Base-by-base conservation (phyloP, 2,888 invertebrate genomes). In the Sphaeridia pumilis region DNA sequence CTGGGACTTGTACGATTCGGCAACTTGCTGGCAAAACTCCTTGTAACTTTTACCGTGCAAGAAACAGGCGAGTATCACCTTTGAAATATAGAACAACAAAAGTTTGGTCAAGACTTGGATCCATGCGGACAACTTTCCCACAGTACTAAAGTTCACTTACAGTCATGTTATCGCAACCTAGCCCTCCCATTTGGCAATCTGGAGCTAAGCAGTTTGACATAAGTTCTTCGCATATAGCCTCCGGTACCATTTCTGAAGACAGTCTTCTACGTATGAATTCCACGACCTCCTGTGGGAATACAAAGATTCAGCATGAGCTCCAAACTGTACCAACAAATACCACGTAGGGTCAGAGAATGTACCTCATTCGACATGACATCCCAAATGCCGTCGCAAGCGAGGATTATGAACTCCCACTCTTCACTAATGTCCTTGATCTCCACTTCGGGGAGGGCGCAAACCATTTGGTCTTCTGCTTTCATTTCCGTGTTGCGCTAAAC, bases 301-400 rank as follows among this genome's bases (percentile, higher is more conserved):
- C 3, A 49, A 4, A 25, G 12, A n/a, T n/a, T n/a, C n/a, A n/a
- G n/a, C n/a, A 44, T 24, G 12, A 7, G 20, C 12, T 17, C 17
- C 12, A 17, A 41, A n/a, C 17, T 41, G 7, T 20, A 7, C 7
- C n/a, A 7, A 17, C 7, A 7, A 41, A 41, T 20, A 41, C 12
- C 12, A 10, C 17, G 10, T 22, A 5, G 7, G 26, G 22, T 44
- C n/a, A 44, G 17, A 41, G 7, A 20, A 41, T 67, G 66, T 65
- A 78, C 80, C 74, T 88, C 84, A 71, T 89, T 95, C 46, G 83
- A 86, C 76, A 98, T 78, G 24, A 97, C 97, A 71, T 98, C 98
- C 97, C 98, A 98, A 64, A 98, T 97, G 25, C 98, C 98, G 71
- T 98, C 98, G 71, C 97, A 98, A 0, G 97, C 98, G 65, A 98